Evolutionary conservation across 2,888 invertebrate species (phyloP).

Genomic region (Nudaria mundana): DNA sequence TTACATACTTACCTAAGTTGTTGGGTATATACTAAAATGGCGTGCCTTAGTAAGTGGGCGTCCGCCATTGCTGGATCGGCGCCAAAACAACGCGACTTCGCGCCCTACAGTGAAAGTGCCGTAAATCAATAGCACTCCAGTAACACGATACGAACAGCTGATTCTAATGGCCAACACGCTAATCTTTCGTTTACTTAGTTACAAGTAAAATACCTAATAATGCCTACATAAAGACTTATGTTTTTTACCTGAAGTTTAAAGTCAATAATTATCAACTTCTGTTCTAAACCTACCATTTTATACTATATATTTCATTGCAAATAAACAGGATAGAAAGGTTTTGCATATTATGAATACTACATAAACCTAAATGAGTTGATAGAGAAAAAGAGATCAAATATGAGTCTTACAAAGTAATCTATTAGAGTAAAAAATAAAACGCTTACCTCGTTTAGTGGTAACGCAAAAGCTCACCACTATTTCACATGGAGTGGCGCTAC

Average conservation of each 20-base stretch:
- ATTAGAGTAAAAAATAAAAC: constrained; percentile 19
- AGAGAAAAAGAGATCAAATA: constrained; percentile 6
- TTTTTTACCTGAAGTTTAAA: too few species aligned
- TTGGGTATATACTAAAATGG: constrained; percentile 9
- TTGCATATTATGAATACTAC: too few species aligned
- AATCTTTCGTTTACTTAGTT: too few species aligned
- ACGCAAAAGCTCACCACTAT: constrained; percentile 39
- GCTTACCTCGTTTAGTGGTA: constrained; percentile 41
- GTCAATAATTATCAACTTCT: too few species aligned
- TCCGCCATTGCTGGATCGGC: constrained; percentile 52
- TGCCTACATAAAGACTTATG: too few species aligned
- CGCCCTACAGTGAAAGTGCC: constrained; percentile 57
- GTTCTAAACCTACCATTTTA: too few species aligned
- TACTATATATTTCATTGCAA: too few species aligned
- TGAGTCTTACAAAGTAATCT: constrained; percentile 18
- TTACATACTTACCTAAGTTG: not conserved
- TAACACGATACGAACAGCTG: constrained; percentile 59
- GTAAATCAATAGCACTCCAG: constrained; percentile 60
- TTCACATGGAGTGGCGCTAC: constrained; percentile 42
- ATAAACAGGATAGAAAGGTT: too few species aligned
- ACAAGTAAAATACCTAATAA: too few species aligned
- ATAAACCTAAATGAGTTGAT: too few species aligned
- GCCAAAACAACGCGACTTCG: constrained; percentile 59
- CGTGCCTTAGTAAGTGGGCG: constrained; percentile 46
- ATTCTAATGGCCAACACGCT: constrained; percentile 33